These are phyloP conservation scores for Melitaea athalia DNA, from an alignment of 2,888 invertebrate species.

Conservation along the genomic window DNA sequence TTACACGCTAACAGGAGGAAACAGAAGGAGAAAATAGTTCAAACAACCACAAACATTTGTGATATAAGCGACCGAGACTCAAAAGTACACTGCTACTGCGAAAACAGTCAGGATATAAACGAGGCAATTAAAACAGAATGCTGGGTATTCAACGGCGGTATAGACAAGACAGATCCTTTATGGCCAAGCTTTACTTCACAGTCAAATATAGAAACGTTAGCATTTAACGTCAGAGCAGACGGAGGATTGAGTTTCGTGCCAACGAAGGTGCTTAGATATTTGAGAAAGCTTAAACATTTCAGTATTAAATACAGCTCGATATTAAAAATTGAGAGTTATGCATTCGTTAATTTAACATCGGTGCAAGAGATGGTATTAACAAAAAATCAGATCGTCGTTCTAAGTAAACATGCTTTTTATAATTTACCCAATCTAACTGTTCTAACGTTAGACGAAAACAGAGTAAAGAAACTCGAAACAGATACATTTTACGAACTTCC, in stretches of 20 bases:
- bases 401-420: slow-evolving; percentile 87
- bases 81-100: slow-evolving; percentile 86
- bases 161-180: slow-evolving; percentile 85
- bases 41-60: slow-evolving; percentile 76
- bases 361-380: slow-evolving; percentile 86
- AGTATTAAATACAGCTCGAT: slow-evolving; percentile 89
- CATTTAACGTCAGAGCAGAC: slow-evolving; percentile 86
- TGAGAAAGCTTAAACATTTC: slow-evolving; percentile 85
- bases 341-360: slow-evolving; percentile 88
- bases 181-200: slow-evolving; percentile 90
- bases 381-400: slow-evolving; percentile 85
- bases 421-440: slow-evolving; percentile 86
- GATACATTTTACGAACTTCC: slow-evolving; percentile 90
- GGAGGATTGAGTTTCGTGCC: slow-evolving; percentile 88
- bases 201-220: slow-evolving; percentile 85
- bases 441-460: slow-evolving; percentile 88
- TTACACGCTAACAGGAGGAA: slow-evolving; percentile 73
- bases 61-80: slow-evolving; percentile 80
- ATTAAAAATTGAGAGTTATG: slow-evolving; percentile 85
- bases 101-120: slow-evolving; percentile 77
- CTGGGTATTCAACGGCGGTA: slow-evolving; percentile 87
- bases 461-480: slow-evolving; percentile 87
- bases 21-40: slow-evolving; percentile 67
- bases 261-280: slow-evolving; percentile 85
- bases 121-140: slow-evolving; percentile 88